A percentile compares a stretch with the other conserved stretches of the same genome.
phyloP scores from a whole-genome alignment of 2,888 invertebrate genomes.

The Entomobrya multifasciata region DNA sequence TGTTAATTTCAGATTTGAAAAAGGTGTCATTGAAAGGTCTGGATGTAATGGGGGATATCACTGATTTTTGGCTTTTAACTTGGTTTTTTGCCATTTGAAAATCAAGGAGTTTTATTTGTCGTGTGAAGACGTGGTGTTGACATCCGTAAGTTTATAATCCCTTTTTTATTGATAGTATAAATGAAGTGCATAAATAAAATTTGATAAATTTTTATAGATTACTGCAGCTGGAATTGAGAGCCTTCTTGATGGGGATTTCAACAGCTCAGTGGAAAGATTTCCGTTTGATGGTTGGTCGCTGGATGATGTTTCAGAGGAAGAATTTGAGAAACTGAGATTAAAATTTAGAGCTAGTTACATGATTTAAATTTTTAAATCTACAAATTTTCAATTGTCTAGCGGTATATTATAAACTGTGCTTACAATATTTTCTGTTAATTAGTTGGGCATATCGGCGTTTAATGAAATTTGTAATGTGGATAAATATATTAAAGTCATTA shows the following conservation, averaged over 20 bases:
- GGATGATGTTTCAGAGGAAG: too few relatives aligned
- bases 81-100: neutral
- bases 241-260: conserved; percentile 16
- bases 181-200: neutral
- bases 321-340: too few relatives aligned
- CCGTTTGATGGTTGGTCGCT: conserved; percentile 24
- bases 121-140: neutral
- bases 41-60: neutral
- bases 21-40: neutral
- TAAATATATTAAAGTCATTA: too few relatives aligned
- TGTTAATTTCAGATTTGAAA: neutral
- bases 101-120: neutral
- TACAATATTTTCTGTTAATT: too few relatives aligned
- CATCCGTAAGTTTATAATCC: neutral
- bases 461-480: too few relatives aligned
- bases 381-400: too few relatives aligned
- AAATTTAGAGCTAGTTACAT: too few relatives aligned
- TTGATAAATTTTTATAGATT: conserved; percentile 18
- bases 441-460: too few relatives aligned
- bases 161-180: too few relatives aligned
- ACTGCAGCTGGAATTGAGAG: neutral
- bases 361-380: too few relatives aligned
- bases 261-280: conserved; percentile 5
- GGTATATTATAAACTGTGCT: too few relatives aligned
- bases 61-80: neutral